Evolutionary conservation across 2,113 vertebrate genomes (phyloP).

Genomic region (Coreoperca whiteheadi): DNA sequence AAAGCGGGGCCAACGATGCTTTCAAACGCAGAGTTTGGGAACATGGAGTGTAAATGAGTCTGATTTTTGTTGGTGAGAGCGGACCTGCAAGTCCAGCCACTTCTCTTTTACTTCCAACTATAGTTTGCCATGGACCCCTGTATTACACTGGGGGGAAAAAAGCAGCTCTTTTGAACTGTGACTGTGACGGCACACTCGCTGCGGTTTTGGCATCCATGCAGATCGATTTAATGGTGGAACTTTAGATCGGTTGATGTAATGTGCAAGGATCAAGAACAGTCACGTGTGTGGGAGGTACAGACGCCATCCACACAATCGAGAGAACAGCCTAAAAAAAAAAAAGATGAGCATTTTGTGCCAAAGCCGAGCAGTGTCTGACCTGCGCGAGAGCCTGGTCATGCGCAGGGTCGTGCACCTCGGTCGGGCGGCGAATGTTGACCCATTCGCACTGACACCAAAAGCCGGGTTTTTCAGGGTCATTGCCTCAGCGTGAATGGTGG

Average conservation of each 20-base stretch:
- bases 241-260: background rate
- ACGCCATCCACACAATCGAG: background rate
- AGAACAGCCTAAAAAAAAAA: background rate
- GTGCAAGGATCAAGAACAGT: too few species aligned
- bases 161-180: background rate
- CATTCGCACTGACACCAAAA: background rate
- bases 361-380: background rate
- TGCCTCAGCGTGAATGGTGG: conserved; percentile 16
- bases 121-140: background rate
- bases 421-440: background rate
- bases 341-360: background rate
- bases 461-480: background rate
- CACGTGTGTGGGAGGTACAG: background rate
- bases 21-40: background rate
- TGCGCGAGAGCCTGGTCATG: background rate
- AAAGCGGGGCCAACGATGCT: background rate
- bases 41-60: background rate
- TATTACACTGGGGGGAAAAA: background rate
- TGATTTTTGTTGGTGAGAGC: background rate
- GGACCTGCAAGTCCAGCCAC: background rate
- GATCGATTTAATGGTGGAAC: background rate
- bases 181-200: too few species aligned
- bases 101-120: background rate
- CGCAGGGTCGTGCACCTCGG: background rate
- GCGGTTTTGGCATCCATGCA: background rate